Percentiles rank a stretch among this genome's conserved stretches.
Conservation (phyloP, 2,888 invertebrate species). For the Diarsia rubi region DNA sequence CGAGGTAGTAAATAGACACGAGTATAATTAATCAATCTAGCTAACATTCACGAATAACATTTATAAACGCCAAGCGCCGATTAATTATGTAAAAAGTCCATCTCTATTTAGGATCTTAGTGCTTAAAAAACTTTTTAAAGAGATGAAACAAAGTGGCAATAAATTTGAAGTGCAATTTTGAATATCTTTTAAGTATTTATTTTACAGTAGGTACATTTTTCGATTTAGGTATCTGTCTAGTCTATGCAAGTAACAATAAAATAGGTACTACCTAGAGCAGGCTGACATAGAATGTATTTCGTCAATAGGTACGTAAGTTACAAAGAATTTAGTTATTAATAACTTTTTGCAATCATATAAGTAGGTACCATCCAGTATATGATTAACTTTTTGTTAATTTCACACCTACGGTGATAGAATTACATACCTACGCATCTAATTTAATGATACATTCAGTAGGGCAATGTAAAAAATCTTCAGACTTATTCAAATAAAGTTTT, state of each 20-base stretch:
- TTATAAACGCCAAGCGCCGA: constrained; percentile 25
- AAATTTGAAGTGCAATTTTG: not conserved
- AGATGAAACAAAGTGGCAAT: not conserved
- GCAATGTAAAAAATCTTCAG: constrained; percentile 1
- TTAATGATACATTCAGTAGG: not conserved
- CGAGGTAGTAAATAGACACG: constrained; percentile 45
- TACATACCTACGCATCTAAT: not conserved
- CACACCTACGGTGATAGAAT: not conserved
- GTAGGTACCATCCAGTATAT: not conserved
- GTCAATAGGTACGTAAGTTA: not conserved
- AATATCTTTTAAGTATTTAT: too few relatives aligned
- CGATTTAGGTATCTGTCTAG: not conserved
- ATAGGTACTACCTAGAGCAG: not conserved
- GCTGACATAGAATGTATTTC: not conserved
- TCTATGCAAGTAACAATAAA: not conserved
- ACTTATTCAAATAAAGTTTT: constrained; percentile 40
- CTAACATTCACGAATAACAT: constrained; percentile 28
- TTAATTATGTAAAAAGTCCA: constrained; percentile 28
- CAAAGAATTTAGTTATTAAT: not conserved
- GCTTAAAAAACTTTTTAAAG: not conserved
- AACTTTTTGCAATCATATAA: not conserved
- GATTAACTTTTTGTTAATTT: not conserved
- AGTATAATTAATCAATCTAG: constrained; percentile 49
- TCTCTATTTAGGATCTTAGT: not conserved
- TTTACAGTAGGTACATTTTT: not conserved